A percentile compares a stretch with the other conserved stretches of the same genome.
Conservation (phyloP, 2,888 invertebrate genomes). For the Hypena proboscidalis region DNA sequence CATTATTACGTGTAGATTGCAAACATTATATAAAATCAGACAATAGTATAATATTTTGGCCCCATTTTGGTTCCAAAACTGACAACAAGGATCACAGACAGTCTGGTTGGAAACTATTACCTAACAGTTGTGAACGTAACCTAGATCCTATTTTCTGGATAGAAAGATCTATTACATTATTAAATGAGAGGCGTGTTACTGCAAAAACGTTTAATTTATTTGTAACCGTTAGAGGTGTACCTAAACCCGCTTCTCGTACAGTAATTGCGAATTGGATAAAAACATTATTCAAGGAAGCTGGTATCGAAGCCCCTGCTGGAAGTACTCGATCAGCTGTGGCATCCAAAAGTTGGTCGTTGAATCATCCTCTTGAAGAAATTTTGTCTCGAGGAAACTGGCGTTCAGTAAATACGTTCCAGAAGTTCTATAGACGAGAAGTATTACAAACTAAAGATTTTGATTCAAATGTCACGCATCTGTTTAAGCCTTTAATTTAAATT, state of each 20-base stretch:
- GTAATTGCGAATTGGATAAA: conserved; percentile 32
- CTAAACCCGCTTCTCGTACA: conserved; percentile 17
- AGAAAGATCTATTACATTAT: conserved; percentile 4
- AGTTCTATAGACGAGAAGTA: conserved; percentile 19
- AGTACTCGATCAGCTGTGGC: conserved; percentile 32
- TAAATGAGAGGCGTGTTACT: conserved; percentile 10
- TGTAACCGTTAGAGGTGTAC: conserved; percentile 4
- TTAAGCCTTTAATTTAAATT: neutral
- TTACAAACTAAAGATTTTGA: neutral
- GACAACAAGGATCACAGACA: conserved; percentile 23
- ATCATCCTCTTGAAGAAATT: conserved; percentile 26
- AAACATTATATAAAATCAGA: neutral
- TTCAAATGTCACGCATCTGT: conserved; percentile 1
- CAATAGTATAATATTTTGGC: conserved; percentile 5
- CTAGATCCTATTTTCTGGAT: conserved; percentile 13
- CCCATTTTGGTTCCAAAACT: conserved; percentile 26
- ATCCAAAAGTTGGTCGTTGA: conserved; percentile 26
- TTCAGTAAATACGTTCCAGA: conserved; percentile 23
- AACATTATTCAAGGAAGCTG: conserved; percentile 24
- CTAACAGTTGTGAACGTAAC: conserved; percentile 8
- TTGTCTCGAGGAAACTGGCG: conserved; percentile 25
- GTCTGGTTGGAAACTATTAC: conserved; percentile 24
- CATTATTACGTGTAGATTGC: neutral
- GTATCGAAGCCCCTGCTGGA: conserved; percentile 20
- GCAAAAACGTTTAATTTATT: conserved; percentile 15